Base-by-base conservation (phyloP, 2,888 invertebrate species). In the Nysson spinosus region DNA sequence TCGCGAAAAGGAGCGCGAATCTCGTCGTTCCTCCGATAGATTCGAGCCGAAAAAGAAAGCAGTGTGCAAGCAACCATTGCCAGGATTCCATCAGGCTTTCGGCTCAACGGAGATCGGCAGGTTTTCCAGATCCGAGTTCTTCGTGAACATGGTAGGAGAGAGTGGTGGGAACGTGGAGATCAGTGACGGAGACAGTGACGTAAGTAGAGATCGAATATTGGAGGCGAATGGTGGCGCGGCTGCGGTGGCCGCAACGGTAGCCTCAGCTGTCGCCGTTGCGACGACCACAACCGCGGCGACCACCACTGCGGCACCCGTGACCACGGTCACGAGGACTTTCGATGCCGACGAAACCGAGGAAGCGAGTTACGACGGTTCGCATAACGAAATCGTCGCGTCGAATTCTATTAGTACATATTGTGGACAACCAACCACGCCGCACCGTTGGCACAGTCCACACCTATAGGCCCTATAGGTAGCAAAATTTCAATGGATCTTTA, bases 41-140 rank as follows among this genome's bases (percentile, higher is more conserved):
- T 76, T 76, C 40, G 80, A 80, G 39, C 63, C 71, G 17, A 80
- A 72, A 57, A 78, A 75, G 44, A 66, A 61, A 16, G 24, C 56
- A 4, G 42, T 63, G n/a, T 50, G 69, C 58, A 84, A 81, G 28
- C 85, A 91, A 52, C 93, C 94, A 4, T 85, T 95, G 60, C 94
- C 94, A 4, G 94, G 94, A 39, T 95, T 95, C 83, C 94, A 94
- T 83, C 95, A 95, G 88, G 94, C 95, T 0, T 95, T 95, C 84
- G 95, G 95, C 19, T 94, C 94, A 20, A 95, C 95, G 17, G 95
- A 95, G 87, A 93, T 95, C 70, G 95, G 95, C n/a, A 91, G 94
- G 69, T 95, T 95, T 78, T 92, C 93, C 4, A 85, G 88, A 61
- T 87, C 88, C 22, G 93, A 93, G 80, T 92, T 91, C 47, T 93